These are phyloP conservation scores for Micoletzkya japonica DNA, from an alignment of 2,888 invertebrate genomes.

Conservation along the genomic window DNA sequence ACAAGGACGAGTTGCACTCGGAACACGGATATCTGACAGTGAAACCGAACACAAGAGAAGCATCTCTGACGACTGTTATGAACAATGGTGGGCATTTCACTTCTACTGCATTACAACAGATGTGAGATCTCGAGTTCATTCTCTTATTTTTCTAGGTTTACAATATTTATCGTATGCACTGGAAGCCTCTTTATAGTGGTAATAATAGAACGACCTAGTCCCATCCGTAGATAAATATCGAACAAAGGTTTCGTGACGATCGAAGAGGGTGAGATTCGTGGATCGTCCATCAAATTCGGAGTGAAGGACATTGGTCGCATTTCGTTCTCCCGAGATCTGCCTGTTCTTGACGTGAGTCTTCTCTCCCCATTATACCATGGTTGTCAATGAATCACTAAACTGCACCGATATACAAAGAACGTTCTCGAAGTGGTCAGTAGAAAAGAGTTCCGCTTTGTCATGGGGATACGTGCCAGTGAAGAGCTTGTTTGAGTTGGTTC, in stretches of 20 bases:
- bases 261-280: constrained; percentile 58
- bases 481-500: constrained; percentile 49
- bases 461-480: neutral
- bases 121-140: too few relatives aligned
- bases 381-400: too few relatives aligned
- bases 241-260: constrained; percentile 61
- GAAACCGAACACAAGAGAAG: constrained; percentile 50
- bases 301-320: constrained; percentile 63
- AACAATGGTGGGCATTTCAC: constrained; percentile 62
- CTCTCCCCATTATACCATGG: too few relatives aligned
- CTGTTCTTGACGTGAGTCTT: constrained; percentile 62
- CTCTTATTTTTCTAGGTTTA: neutral
- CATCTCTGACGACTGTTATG: constrained; percentile 62
- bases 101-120: too few relatives aligned
- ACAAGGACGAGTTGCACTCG: constrained; percentile 60
- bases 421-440: too few relatives aligned
- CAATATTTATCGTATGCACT: neutral
- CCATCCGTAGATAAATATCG: too few relatives aligned
- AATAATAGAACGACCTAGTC: too few relatives aligned
- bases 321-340: constrained; percentile 63
- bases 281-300: constrained; percentile 51
- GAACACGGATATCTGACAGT: constrained; percentile 63
- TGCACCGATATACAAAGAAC: too few relatives aligned
- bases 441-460: too few relatives aligned
- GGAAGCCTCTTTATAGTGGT: too few relatives aligned